Base-by-base conservation (phyloP, 2,797 vertebrate genomes). In the Cossypha caffra region DNA sequence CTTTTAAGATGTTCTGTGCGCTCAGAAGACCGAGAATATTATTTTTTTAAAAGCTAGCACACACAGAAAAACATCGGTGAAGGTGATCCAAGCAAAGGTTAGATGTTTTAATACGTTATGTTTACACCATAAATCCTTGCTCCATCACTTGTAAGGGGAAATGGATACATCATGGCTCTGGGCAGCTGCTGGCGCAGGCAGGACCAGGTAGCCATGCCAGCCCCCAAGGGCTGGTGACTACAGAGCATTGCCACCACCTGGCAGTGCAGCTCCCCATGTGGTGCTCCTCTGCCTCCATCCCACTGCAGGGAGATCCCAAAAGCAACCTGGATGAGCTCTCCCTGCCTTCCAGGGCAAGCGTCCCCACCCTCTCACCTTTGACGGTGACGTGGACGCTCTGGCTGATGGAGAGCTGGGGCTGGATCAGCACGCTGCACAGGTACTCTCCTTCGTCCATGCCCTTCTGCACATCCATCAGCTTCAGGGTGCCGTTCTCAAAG, bases 371-470 rank as follows among this genome's bases (percentile, higher is more conserved):
- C 97, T 94, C 94, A 99, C 99, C 99, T 99, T 99, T 99, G 95
- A 99, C 99, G 0, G 99, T 99, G 97, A 99, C 98, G 4, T 99
- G 99, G 96, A 99, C 99, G 1, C 99, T 99, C 98, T 99, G 99
- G 73, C 98, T 99, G 98, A 99, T 99, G 97, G 99, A 99, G 45
- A 99, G 98, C 97, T 99, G 99, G 8, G 99, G 99, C 92, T 99
- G 99, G 96, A 99, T 99, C 88, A 99, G 99, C 88, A 99, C 99
- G 1, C 99, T 99, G 98, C 99, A 99, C 71, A 99, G 98, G 29
- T 99, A 99, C 63, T 99, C 99, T 1, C 99, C 99, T 89, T 99
- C 99, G 0, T 99, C 99, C 99, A 99, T 99, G 86, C 99, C 99
- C 91, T 99, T 99, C 98, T 99, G 99, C 59, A 99, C 99, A 0